These are phyloP conservation scores for Phalanger gymnotis DNA, from an alignment of 2,797 vertebrate genomes.

Conservation along the genomic window DNA sequence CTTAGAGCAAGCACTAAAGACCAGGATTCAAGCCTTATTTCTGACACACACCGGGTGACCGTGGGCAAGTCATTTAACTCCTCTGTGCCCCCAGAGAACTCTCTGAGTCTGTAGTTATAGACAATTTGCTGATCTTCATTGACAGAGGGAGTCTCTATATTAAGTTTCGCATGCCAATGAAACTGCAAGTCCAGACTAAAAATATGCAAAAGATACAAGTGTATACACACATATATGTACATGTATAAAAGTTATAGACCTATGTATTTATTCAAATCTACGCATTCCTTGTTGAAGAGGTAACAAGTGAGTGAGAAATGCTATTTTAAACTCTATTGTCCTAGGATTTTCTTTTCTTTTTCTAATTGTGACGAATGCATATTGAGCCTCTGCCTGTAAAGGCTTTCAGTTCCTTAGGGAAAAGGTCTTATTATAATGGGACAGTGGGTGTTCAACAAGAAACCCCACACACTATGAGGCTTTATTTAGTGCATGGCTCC, in stretches of 20 bases:
- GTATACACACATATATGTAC: not conserved
- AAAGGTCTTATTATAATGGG: constrained; percentile 40
- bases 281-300: not conserved
- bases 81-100: too few species aligned
- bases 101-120: not conserved
- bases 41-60: not conserved
- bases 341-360: constrained; percentile 12
- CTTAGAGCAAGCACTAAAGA: not conserved
- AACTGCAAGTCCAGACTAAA: not conserved
- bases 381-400: constrained; percentile 24
- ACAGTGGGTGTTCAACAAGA: constrained; percentile 13
- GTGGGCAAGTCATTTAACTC: not conserved
- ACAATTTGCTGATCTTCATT: not conserved
- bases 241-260: not conserved
- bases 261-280: constrained; percentile 30
- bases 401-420: constrained; percentile 12
- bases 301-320: not conserved
- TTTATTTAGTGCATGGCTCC: constrained; percentile 34
- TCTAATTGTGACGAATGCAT: not conserved
- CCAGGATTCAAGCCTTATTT: not conserved
- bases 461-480: not conserved
- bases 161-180: not conserved
- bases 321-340: constrained; percentile 1
- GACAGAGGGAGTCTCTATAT: not conserved
- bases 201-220: not conserved